A percentile compares a stretch with the other conserved stretches of the same genome.
Evolutionary conservation across 2,888 invertebrate species (phyloP).

Genomic region (Troglohyphantes excavatus): DNA sequence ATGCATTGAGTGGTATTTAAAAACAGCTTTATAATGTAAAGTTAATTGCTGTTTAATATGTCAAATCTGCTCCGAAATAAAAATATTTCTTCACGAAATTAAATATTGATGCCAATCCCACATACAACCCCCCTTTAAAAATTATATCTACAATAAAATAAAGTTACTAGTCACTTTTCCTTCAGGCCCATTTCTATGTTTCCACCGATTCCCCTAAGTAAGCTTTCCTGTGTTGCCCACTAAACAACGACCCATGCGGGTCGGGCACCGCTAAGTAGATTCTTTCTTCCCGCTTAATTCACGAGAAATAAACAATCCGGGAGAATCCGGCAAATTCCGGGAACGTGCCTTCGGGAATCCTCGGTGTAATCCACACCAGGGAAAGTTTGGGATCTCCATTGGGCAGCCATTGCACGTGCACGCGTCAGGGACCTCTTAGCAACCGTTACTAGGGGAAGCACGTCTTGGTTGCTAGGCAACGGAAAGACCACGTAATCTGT

Average conservation of each 20-base stretch:
- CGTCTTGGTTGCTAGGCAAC: slow-evolving; percentile 66
- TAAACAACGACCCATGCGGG: neutral
- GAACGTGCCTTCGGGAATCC: slow-evolving; percentile 52
- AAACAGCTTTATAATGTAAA: too few species aligned
- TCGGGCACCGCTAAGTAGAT: neutral
- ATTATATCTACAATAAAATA: too few species aligned
- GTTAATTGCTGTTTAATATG: too few species aligned
- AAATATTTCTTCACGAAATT: too few species aligned
- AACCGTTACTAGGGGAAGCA: slow-evolving; percentile 74
- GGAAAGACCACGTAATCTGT: slow-evolving; percentile 64
- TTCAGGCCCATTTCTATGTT: neutral
- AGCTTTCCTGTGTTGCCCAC: neutral
- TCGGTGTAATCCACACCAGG: slow-evolving; percentile 62
- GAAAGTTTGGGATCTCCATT: slow-evolving; percentile 39
- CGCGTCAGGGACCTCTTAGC: slow-evolving; percentile 69
- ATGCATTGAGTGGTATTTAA: too few species aligned
- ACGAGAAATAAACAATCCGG: slow-evolving; percentile 62
- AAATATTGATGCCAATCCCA: too few species aligned
- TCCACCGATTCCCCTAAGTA: neutral
- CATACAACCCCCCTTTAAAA: too few species aligned
- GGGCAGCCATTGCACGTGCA: slow-evolving; percentile 64
- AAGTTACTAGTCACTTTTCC: too few species aligned
- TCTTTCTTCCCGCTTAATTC: slow-evolving; percentile 53
- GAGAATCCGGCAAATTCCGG: slow-evolving; percentile 13
- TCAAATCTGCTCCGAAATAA: too few species aligned